phyloP scores from a whole-genome alignment of 2,113 vertebrate species.

The Arizona elegans region DNA sequence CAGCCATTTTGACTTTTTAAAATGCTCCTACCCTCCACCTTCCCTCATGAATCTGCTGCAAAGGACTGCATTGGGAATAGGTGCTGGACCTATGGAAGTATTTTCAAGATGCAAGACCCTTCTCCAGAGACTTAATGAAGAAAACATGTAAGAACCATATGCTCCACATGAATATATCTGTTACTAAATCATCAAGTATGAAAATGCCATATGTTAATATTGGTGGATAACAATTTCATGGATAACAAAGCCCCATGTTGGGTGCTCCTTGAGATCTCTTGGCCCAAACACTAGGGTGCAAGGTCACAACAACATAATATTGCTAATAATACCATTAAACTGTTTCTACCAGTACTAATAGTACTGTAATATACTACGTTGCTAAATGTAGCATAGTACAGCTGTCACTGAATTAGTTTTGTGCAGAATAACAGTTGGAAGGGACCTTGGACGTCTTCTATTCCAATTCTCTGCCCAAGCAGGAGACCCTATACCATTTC shows the following conservation, averaged over 20 bases:
- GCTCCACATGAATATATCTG: not conserved
- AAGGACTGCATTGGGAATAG: not conserved
- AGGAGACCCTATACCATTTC: too few relatives aligned
- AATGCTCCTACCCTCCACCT: not conserved
- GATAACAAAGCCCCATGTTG: not conserved
- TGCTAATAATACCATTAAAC: not conserved
- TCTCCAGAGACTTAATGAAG: not conserved
- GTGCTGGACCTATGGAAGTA: not conserved
- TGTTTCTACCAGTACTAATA: not conserved
- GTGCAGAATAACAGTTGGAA: not conserved
- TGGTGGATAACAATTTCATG: not conserved
- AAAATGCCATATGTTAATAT: not conserved
- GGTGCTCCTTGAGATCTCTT: not conserved
- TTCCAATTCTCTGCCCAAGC: too few relatives aligned
- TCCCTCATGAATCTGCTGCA: not conserved
- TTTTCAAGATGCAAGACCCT: not conserved
- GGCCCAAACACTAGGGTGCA: not conserved
- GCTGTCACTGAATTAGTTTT: not conserved
- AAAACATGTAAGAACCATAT: not conserved
- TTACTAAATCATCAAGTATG: not conserved
- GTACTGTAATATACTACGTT: not conserved
- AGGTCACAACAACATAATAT: not conserved
- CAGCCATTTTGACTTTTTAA: not conserved
- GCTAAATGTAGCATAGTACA: not conserved
- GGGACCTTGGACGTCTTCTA: too few relatives aligned